Conservation (phyloP, 2,888 invertebrate genomes). For the Eupsilia transversa region DNA sequence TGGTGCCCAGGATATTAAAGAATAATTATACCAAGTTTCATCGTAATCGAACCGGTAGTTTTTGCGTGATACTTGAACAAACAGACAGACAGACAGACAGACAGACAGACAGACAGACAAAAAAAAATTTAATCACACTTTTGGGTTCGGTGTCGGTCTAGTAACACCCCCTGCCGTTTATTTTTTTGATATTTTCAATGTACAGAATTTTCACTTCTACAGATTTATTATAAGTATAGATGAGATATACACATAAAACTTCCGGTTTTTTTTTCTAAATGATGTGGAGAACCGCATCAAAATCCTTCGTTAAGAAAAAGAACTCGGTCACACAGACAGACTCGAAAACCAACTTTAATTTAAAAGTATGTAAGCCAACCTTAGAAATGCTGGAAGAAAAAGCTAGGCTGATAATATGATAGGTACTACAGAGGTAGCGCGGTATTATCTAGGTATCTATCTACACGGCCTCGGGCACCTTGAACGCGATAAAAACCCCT, state of each 20-base stretch:
- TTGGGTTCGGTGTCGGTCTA: too few relatives aligned
- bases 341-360: neutral
- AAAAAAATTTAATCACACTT: too few relatives aligned
- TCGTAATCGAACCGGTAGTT: too few relatives aligned
- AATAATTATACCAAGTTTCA: too few relatives aligned
- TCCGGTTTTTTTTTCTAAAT: neutral
- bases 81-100: too few relatives aligned
- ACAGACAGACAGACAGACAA: too few relatives aligned
- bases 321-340: neutral
- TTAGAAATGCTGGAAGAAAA: neutral
- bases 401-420: neutral
- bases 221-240: too few relatives aligned
- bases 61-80: too few relatives aligned
- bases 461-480: constrained; percentile 14
- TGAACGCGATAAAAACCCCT: constrained; percentile 34
- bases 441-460: constrained; percentile 8
- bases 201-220: too few relatives aligned
- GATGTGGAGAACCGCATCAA: neutral
- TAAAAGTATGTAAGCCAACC: neutral
- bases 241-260: neutral
- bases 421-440: neutral
- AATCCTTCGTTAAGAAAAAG: neutral
- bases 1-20: too few relatives aligned
- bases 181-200: too few relatives aligned
- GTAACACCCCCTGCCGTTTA: too few relatives aligned